Conservation (phyloP, 1,140 invertebrate genomes). For the Drosophila simulans region DNA sequence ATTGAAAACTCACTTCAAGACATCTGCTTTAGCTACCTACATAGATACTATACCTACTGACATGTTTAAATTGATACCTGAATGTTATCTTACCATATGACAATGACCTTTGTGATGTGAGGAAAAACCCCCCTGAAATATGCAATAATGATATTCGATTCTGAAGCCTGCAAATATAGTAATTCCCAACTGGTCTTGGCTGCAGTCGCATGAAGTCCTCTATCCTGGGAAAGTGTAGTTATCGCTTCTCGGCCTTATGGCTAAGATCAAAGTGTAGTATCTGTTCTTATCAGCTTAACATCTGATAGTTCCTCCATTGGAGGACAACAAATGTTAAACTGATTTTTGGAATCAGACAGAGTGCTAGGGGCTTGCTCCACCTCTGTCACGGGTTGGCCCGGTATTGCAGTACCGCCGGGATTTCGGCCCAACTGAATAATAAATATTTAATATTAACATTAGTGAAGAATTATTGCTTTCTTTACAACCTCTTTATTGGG, state of each 20-base stretch:
- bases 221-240: constrained; percentile 81
- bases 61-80: no score
- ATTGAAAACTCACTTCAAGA: no score
- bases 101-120: not conserved
- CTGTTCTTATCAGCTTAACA: constrained; percentile 89
- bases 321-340: constrained; percentile 87
- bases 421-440: constrained; percentile 52
- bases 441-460: constrained; percentile 1
- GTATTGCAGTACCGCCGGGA: constrained; percentile 86
- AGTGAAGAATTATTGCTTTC: no score
- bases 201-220: not conserved
- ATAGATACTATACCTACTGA: no score
- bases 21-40: no score
- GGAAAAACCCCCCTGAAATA: not conserved
- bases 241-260: constrained; percentile 85
- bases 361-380: constrained; percentile 64
- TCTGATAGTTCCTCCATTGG: constrained; percentile 87
- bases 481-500: not conserved
- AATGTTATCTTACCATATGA: not conserved
- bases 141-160: not conserved
- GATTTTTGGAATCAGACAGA: constrained; percentile 50
- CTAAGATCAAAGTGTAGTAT: constrained; percentile 87
- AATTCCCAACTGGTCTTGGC: constrained; percentile 11
- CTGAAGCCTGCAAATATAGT: not conserved
- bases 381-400: constrained; percentile 62